Base-by-base conservation (phyloP, 2,113 vertebrate species). In the Corythoichthys intestinalis region DNA sequence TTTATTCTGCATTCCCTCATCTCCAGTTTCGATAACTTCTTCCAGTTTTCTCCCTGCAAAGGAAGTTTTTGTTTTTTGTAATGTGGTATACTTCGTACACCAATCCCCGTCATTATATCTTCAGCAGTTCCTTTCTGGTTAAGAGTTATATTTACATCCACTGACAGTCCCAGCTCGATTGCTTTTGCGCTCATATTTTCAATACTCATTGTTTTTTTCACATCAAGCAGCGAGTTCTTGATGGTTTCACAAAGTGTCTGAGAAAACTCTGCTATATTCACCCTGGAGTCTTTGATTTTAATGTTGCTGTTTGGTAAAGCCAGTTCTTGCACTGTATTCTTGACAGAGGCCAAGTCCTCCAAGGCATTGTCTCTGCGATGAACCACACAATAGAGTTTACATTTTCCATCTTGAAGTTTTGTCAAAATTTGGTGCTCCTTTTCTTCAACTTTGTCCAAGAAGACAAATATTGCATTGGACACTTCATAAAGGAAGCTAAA, bases 391-490 rank as follows among this genome's bases (percentile, higher is more conserved):
- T 79, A 81, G 1, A 89, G 28, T 54, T 78, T 74, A 1, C 71
- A 62, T 37, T 37, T 69, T 0, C 72, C 56, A 56, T 86, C 0
- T 37, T 77, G 37, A 39, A 87, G 71, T 50, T 74, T 81, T 17
- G 67, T 69, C 4, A 92, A 62, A 28, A 83, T 41, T 2, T 65
- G 12, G 15, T 83, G 83, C 54, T 91, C 85, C 38, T 59, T 46
- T 65, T 89, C 73, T 44, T 84, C 80, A 8, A 92, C 52, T 34
- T 58, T 71, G 77, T 93, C 90, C 38, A 84, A 78, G 52, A 93
- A 85, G 13, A 92, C 76, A 82, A 93, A 92, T 0, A 89, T 46
- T 7, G 89, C 92, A 6, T 88, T 82, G 9, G 92, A 93, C 7
- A 90, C 70, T 68, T 91, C 56, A 67, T 76, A 62, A 63, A 94